A percentile compares a stretch with the other conserved stretches of the same genome.
Evolutionary conservation across 2,797 vertebrate genomes (phyloP).

Genomic region (Cuniculus paca): DNA sequence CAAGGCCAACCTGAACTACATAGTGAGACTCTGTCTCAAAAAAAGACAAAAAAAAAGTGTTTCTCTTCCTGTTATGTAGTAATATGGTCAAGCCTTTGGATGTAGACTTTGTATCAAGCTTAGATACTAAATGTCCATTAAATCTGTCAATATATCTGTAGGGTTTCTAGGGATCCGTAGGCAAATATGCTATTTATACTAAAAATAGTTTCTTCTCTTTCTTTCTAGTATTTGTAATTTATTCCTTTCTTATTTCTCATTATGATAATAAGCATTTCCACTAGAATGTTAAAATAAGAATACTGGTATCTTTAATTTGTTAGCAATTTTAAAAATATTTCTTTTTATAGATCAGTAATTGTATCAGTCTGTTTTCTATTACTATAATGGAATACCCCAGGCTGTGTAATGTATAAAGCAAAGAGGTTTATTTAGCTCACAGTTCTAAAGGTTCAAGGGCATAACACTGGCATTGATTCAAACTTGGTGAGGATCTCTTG

Average conservation of each 20-base stretch:
- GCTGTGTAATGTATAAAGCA: background rate
- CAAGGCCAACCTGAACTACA: too few species aligned
- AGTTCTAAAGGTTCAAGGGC: background rate
- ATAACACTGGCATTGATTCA: background rate
- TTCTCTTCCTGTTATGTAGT: background rate
- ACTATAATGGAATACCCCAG: background rate
- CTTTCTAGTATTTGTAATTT: background rate
- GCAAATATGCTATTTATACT: background rate
- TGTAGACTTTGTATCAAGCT: background rate
- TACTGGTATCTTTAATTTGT: background rate
- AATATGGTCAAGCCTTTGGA: background rate
- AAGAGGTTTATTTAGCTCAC: background rate
- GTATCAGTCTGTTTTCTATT: background rate
- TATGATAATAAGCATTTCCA: background rate
- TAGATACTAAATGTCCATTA: background rate
- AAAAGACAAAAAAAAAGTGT: too few species aligned
- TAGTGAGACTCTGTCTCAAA: too few species aligned
- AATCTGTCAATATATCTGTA: background rate
- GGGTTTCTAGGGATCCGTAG: background rate
- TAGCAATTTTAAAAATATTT: background rate
- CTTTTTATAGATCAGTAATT: background rate
- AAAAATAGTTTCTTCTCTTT: background rate
- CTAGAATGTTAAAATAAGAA: background rate
- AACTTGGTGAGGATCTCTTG: background rate
- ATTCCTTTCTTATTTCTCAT: background rate